phyloP scores from a whole-genome alignment of 2,113 vertebrate genomes.

The Gambusia affinis region DNA sequence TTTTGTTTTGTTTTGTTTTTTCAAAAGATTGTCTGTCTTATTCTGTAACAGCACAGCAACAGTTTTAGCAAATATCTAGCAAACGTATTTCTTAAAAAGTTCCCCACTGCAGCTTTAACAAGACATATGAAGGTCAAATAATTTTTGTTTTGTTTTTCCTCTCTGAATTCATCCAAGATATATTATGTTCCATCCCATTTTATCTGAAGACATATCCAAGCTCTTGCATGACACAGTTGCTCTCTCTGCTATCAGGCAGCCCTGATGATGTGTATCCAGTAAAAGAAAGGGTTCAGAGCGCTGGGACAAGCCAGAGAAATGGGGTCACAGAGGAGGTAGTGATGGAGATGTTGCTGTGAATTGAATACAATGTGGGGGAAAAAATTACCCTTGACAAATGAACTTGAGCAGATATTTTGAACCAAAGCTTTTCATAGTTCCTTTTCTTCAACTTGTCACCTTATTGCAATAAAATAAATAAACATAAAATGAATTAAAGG shows the following conservation, averaged over 20 bases:
- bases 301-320: not conserved
- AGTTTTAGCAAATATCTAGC: too few species aligned
- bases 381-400: conserved; percentile 12
- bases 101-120: too few species aligned
- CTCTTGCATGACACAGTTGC: not conserved
- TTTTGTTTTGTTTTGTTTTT: too few species aligned
- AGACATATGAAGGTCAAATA: not conserved
- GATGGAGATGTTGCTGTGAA: conserved; percentile 27
- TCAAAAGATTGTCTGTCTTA: too few species aligned
- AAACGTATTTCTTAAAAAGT: too few species aligned
- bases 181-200: not conserved
- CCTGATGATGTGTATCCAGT: conserved; percentile 2
- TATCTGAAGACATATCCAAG: not conserved
- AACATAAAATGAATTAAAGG: not conserved
- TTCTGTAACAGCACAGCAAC: too few species aligned
- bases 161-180: not conserved
- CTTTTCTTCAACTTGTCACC: not conserved
- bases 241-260: conserved; percentile 1
- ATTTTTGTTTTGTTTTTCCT: not conserved
- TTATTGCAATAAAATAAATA: conserved; percentile 7
- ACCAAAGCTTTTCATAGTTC: conserved; percentile 12
- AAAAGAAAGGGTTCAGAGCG: not conserved
- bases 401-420: conserved; percentile 13
- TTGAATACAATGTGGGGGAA: conserved; percentile 3
- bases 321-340: conserved; percentile 19